Conservation (phyloP, 2,113 vertebrate species). For the Callocephalon fimbriatum region DNA sequence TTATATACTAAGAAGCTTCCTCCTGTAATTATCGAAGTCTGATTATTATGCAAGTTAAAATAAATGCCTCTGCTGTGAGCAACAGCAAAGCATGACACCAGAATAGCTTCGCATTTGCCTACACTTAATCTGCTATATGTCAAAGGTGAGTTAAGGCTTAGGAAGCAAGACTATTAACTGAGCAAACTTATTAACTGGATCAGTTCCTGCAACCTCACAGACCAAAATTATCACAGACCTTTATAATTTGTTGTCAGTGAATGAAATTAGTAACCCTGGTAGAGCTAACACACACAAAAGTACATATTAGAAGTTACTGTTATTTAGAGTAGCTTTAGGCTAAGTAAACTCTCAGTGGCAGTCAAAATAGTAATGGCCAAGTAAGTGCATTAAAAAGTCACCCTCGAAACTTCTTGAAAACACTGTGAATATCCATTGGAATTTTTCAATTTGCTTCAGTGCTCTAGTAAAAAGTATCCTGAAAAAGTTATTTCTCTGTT, state of each 20-base stretch:
- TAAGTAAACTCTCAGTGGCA: background rate
- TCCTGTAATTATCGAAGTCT: background rate
- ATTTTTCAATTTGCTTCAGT: background rate
- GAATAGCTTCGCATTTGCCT: background rate
- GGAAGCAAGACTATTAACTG: background rate
- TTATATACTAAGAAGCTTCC: background rate
- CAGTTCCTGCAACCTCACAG: background rate
- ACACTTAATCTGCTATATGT: background rate
- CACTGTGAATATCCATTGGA: background rate
- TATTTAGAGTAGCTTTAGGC: background rate
- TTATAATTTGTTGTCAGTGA: background rate
- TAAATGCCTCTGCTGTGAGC: background rate
- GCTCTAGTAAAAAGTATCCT: background rate
- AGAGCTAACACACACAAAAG: background rate
- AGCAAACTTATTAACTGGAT: background rate
- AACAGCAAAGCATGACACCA: background rate
- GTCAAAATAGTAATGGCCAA: background rate
- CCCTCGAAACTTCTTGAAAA: background rate
- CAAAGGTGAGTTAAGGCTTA: background rate
- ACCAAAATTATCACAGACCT: background rate
- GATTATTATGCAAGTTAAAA: background rate
- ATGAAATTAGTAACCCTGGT: background rate
- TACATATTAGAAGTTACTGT: background rate
- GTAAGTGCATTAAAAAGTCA: background rate
- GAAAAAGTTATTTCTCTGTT: background rate